Evolutionary conservation across 1,140 invertebrate genomes (phyloP).

Genomic region (Pachypeltis micranthus): DNA sequence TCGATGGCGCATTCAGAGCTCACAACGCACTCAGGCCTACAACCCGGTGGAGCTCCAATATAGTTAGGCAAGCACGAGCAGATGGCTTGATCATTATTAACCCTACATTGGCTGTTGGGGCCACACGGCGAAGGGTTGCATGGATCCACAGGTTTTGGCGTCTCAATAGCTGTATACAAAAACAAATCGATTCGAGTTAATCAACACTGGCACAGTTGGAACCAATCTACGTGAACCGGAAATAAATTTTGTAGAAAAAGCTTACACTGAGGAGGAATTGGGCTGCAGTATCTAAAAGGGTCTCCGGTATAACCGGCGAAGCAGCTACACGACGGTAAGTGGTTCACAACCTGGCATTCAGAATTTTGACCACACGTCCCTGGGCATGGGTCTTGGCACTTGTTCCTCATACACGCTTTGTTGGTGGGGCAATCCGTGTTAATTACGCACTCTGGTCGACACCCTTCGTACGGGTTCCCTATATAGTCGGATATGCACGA

Average conservation of each 20-base stretch:
- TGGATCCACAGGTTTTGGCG: slow-evolving; percentile 29
- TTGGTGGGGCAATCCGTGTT: slow-evolving; percentile 58
- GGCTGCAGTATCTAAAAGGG: slow-evolving; percentile 50
- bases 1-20: slow-evolving; percentile 37
- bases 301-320: slow-evolving; percentile 54
- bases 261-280: slow-evolving; percentile 31
- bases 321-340: slow-evolving; percentile 58
- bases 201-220: neutral
- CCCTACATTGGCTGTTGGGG: slow-evolving; percentile 47
- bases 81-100: slow-evolving; percentile 46
- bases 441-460: slow-evolving; percentile 56
- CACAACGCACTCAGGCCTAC: slow-evolving; percentile 39
- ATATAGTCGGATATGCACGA: slow-evolving; percentile 42
- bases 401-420: slow-evolving; percentile 56
- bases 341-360: slow-evolving; percentile 57
- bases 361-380: slow-evolving; percentile 11
- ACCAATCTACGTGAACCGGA: neutral
- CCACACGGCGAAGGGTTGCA: slow-evolving; percentile 46
- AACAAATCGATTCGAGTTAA: neutral
- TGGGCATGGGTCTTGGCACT: slow-evolving; percentile 56
- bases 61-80: slow-evolving; percentile 37
- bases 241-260: neutral
- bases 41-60: slow-evolving; percentile 38
- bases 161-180: slow-evolving; percentile 7
- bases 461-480: slow-evolving; percentile 42